phyloP scores from a whole-genome alignment of 2,888 invertebrate species.

The Nymphalis urticae region DNA sequence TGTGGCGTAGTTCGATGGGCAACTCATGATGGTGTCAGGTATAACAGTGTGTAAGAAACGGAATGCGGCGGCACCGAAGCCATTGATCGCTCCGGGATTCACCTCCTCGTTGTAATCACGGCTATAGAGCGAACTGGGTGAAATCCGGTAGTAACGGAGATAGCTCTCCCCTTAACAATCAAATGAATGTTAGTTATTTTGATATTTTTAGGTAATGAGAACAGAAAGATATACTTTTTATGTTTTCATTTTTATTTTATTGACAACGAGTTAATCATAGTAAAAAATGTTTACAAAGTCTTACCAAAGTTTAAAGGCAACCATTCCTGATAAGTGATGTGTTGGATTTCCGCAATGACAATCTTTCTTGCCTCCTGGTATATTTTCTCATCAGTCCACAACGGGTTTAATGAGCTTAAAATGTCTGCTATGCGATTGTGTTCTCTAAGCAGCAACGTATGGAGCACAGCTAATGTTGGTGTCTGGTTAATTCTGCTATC shows the following conservation, averaged over 20 bases:
- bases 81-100: conserved; percentile 84
- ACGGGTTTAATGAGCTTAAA: conserved; percentile 76
- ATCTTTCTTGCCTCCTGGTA: conserved; percentile 81
- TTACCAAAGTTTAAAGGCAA: conserved; percentile 79
- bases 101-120: conserved; percentile 85
- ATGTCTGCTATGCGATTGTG: conserved; percentile 81
- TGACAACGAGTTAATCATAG: background rate
- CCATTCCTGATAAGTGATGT: conserved; percentile 83
- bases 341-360: conserved; percentile 81
- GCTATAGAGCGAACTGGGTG: conserved; percentile 82
- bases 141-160: conserved; percentile 82
- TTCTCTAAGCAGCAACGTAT: conserved; percentile 78
- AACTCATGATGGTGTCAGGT: conserved; percentile 69
- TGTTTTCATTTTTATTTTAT: no score
- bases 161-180: conserved; percentile 76
- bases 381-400: conserved; percentile 81
- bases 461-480: conserved; percentile 76
- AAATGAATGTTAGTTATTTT: background rate
- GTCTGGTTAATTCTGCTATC: conserved; percentile 80
- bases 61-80: conserved; percentile 86
- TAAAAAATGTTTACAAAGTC: background rate
- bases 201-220: background rate
- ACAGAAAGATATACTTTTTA: no score
- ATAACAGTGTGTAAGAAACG: conserved; percentile 86
- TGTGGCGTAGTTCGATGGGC: conserved; percentile 58